Evolutionary conservation across 2,113 vertebrate genomes (phyloP).

Genomic region (Ginglymostoma cirratum): DNA sequence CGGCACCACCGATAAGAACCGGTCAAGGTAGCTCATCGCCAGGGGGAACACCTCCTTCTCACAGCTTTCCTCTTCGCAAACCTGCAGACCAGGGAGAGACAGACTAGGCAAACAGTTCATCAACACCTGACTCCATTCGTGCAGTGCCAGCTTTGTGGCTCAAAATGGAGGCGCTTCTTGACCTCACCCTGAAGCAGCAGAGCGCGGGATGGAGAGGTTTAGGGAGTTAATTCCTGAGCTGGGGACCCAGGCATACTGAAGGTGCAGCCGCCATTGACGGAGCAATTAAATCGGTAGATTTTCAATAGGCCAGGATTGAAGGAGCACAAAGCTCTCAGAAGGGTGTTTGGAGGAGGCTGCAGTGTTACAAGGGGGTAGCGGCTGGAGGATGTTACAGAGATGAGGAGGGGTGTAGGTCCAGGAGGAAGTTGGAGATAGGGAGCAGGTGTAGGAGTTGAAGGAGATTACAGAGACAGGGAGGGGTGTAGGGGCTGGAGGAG

Average conservation of each 20-base stretch:
- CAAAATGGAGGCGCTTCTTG: neutral
- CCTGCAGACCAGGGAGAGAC: slow-evolving; percentile 46
- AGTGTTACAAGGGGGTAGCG: too few relatives aligned
- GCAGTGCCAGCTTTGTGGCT: neutral
- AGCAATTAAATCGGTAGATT: neutral
- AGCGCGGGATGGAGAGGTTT: neutral
- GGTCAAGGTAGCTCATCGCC: slow-evolving; percentile 62
- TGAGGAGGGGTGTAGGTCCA: too few relatives aligned
- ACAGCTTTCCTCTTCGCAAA: slow-evolving; percentile 60
- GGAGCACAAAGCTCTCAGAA: too few relatives aligned
- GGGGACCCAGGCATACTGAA: neutral
- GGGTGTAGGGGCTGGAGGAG: too few relatives aligned
- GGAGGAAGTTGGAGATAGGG: too few relatives aligned
- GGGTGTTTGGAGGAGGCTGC: too few relatives aligned
- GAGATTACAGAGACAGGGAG: too few relatives aligned
- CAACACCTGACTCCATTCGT: neutral
- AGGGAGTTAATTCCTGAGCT: neutral
- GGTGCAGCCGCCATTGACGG: neutral
- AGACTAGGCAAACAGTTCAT: neutral
- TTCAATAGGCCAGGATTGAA: too few relatives aligned
- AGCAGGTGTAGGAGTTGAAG: too few relatives aligned
- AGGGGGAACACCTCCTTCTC: slow-evolving; percentile 62
- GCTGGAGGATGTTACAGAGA: too few relatives aligned
- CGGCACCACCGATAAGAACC: slow-evolving; percentile 55
- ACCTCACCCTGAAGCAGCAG: neutral